These are phyloP conservation scores for Idaea dimidiata DNA, from an alignment of 2,888 invertebrate species.

Conservation along the genomic window DNA sequence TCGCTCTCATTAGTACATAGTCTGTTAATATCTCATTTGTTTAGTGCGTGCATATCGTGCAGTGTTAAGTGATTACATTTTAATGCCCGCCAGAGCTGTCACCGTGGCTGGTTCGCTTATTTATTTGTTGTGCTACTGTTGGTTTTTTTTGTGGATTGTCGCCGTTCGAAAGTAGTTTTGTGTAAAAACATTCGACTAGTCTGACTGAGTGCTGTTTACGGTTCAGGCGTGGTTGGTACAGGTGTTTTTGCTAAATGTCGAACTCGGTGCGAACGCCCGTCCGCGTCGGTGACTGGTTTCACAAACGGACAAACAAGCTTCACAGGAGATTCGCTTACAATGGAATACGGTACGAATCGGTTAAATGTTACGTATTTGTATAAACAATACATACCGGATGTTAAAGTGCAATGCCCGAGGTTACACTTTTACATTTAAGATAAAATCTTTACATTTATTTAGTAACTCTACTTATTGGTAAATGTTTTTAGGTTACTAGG, in stretches of 20 bases:
- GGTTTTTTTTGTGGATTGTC: slow-evolving; percentile 51
- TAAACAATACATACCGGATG: slow-evolving; percentile 34
- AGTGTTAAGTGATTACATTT: slow-evolving; percentile 76
- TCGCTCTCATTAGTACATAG: slow-evolving; percentile 69
- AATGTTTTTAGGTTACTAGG: neutral
- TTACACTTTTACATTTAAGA: slow-evolving; percentile 11
- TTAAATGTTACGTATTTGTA: slow-evolving; percentile 31
- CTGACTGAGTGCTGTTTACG: slow-evolving; percentile 48
- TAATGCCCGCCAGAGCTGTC: slow-evolving; percentile 54
- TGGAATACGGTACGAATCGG: slow-evolving; percentile 68
- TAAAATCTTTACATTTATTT: slow-evolving; percentile 2
- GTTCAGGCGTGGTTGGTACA: slow-evolving; percentile 39
- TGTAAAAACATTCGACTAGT: slow-evolving; percentile 44
- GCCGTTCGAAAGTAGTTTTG: slow-evolving; percentile 53
- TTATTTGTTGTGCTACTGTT: slow-evolving; percentile 44
- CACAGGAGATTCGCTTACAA: slow-evolving; percentile 65
- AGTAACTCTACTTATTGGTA: neutral
- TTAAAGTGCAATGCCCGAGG: slow-evolving; percentile 32
- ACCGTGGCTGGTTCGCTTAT: slow-evolving; percentile 55
- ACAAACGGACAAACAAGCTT: slow-evolving; percentile 62
- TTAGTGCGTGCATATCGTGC: slow-evolving; percentile 74
- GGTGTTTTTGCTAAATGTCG: slow-evolving; percentile 59
- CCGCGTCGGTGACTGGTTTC: slow-evolving; percentile 69
- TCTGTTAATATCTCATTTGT: slow-evolving; percentile 76
- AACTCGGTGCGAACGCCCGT: slow-evolving; percentile 62